Base-by-base conservation (phyloP, 37 sponge, comb jelly and placozoan species). In the Tethya wilhelma region DNA sequence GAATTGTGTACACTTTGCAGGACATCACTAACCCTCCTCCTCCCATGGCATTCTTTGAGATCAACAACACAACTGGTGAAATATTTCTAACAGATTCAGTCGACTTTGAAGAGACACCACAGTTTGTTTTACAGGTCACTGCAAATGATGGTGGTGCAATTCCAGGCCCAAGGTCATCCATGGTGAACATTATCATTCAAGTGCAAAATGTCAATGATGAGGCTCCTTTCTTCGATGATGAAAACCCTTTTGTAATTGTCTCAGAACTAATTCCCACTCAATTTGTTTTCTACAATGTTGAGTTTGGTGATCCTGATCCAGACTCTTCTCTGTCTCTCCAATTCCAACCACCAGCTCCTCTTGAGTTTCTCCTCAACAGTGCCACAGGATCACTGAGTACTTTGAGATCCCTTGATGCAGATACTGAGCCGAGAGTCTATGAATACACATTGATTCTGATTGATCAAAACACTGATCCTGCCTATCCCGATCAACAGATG, bases 191-290 rank as follows among this genome's bases (percentile, higher is more conserved):
- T 30, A 7, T 39, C 20, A 67, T 93, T 23, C 31, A 33, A 25
- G 78, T 93, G 20, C 60, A 14, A 8, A 91, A 96, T 79, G 65
- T 90, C 17, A 90, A 96, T 77, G 91, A 96, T 77, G 74, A 90
- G 65, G 29, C 66, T 25, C 97, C 97, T 0, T 19, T 11, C 38
- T 79, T 87, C 59, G 20, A 67, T 57, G 69, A 75, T 12, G 59
- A 56, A 0, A 29, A 38, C 23, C 29, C 41, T 57, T 36, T 39
- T 4, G 56, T 79, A 2, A 29, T 79, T 57, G 80, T 79, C 6
- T 69, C 80, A 38, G 80, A 79, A 55, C 38, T 69, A 19, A 36
- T 38, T 14, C 56, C 70, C 1, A 31, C 36, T 9, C n/a, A n/a
- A 6, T 4, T 49, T 8, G 26, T 32, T 1, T 28, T 78, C 31